Base-by-base conservation (phyloP, 1,140 invertebrate species). In the Drosophila obscura region DNA sequence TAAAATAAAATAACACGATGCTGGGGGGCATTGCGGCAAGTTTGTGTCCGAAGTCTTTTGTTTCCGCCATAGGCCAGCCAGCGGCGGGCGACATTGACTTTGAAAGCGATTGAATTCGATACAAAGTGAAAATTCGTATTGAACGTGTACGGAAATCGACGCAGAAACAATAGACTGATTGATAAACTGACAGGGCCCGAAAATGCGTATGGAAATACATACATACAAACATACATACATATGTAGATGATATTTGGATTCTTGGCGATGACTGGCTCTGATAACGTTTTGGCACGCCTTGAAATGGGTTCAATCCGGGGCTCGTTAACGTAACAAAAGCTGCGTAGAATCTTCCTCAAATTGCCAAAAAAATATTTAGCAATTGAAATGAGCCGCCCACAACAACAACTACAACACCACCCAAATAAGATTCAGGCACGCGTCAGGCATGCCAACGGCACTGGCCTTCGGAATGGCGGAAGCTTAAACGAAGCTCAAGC, bases 11-110 rank as follows among this genome's bases (percentile, higher is more conserved):
- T 5, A 51, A 59, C n/a, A 13, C 72, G 26, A 45, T 56, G 48
- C 55, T 62, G 46, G 31, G 51, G 51, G 35, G 56, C 50, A 74
- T 50, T 26, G 64, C 9, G 43, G 45, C 48, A 60, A 79, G 84
- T 88, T 89, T 69, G 80, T 84, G 66, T 55, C 80, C 82, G 87
- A 55, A 88, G 83, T 88, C 83, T 84, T 88, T 88, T 83, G 84
- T 88, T 88, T 83, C 58, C 80, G 52, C 67, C 67, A 71, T 39
- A 4, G 35, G n/a, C 13, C 43, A 22, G 16, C 31, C n/a, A 24
- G 22, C 22, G 22, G 22, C 22, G 22, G 28, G 15, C 44, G 78
- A 68, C 69, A 63, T 71, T 81, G 74, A 85, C 68, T 77, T 80
- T 73, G 66, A 80, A 85, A 62, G 49, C 16, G 7, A 57, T 67